A percentile compares a stretch with the other conserved stretches of the same genome.
Evolutionary conservation across 2,797 vertebrate genomes (phyloP).

Genomic region (Sebastes glaucus): DNA sequence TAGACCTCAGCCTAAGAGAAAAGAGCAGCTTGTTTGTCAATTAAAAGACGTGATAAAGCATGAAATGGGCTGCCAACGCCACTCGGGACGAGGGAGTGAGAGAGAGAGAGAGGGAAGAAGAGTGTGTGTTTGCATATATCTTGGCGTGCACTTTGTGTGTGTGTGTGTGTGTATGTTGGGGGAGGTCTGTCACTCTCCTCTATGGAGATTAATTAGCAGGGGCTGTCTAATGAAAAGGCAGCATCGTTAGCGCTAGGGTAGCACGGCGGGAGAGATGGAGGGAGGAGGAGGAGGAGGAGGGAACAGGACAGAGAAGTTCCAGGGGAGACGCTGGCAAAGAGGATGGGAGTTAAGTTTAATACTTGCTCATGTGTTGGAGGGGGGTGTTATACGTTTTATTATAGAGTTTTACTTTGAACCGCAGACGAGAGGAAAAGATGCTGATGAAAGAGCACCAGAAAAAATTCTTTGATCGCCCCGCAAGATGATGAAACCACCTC

Average conservation of each 20-base stretch:
- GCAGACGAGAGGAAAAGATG: conserved; percentile 16
- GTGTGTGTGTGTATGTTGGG: conserved; percentile 58
- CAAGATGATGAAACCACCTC: conserved; percentile 22
- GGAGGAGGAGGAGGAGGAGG: conserved; percentile 27
- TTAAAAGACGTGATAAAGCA: conserved; percentile 90
- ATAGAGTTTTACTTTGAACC: conserved; percentile 28
- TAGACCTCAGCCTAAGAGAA: conserved; percentile 89
- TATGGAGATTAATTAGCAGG: conserved; percentile 87
- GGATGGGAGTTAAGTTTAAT: conserved; percentile 60
- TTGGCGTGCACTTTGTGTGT: conserved; percentile 54
- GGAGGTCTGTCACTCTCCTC: conserved; percentile 84
- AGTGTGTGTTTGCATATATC: conserved; percentile 80
- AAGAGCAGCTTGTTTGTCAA: conserved; percentile 90
- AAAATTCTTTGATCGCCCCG: background rate
- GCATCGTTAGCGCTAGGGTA: conserved; percentile 76
- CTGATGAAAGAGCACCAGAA: background rate
- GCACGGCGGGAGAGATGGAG: conserved; percentile 65
- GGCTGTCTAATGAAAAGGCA: conserved; percentile 86
- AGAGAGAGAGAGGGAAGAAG: conserved; percentile 62
- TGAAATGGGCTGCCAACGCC: conserved; percentile 87
- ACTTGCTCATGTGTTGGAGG: conserved; percentile 39
- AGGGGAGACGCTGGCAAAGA: conserved; percentile 61
- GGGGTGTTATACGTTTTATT: conserved; percentile 18
- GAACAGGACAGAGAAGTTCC: conserved; percentile 65
- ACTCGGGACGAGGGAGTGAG: conserved; percentile 77